Base-by-base conservation (phyloP, 1,140 invertebrate genomes). In the Campoletis sonorensis region DNA sequence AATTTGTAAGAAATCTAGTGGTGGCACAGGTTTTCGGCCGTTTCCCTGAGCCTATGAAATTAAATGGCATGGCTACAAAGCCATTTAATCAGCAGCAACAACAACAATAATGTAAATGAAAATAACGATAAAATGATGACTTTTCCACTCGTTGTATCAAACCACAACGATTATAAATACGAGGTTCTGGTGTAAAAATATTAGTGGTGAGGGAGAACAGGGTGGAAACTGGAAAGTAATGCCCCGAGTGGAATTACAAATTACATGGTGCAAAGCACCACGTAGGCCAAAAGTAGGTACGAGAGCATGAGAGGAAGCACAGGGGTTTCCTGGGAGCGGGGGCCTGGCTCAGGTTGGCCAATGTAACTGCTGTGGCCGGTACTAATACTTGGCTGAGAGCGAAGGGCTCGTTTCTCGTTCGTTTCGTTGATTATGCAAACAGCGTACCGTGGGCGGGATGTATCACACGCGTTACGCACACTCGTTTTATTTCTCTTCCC, bases 401-500 rank as follows among this genome's bases (percentile, higher is more conserved):
- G 70, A 73, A 21, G 70, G 70, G 27, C 45, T 84, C 81, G 37
- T 54, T 77, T 64, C 73, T 33, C 77, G 84, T 85, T 87, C 85
- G 86, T 86, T 86, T 80, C 85, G 87, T 88, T 87, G 87, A 88
- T 88, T 88, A 87, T 86, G 87, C 87, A 87, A 88, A 88, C 87
- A 87, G 80, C 83, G 82, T 86, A 85, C 81, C 51, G n/a, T 27
- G 10, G 72, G 80, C 81, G 81, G 33, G 79, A 45, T 80, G 82
- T 86, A 86, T 86, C 85, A 86, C 86, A 84, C 85, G 80, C 82
- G 80, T 79, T 86, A 75, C 72, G 72, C 72, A 75, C 72, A 75
- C 72, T 49, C 84, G 85, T 84, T 45, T 26, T 70, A 70, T 70
- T 70, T 33, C 26, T n/a, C 67, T 81, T 83, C 84, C 85, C n/a